These are phyloP conservation scores for Machaerirhynchus nigripectus DNA, from an alignment of 2,113 vertebrate genomes.

Conservation along the genomic window DNA sequence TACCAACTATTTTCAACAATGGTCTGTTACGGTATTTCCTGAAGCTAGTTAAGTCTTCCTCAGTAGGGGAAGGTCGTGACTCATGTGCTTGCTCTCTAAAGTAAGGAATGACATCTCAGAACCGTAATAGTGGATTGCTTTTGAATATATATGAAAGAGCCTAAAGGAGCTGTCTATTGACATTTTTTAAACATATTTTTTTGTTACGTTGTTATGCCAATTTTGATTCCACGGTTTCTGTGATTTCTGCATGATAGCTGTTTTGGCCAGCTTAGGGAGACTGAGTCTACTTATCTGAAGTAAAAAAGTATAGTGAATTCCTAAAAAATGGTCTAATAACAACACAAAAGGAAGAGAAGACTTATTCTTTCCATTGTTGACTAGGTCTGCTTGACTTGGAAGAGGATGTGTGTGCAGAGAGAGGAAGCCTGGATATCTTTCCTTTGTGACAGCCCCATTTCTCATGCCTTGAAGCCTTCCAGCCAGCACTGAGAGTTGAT, in stretches of 20 bases:
- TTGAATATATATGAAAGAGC: neutral
- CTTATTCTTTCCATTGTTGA: neutral
- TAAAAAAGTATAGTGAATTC: neutral
- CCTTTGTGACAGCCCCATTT: neutral
- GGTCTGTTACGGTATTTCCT: neutral
- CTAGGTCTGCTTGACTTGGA: neutral
- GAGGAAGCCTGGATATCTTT: neutral
- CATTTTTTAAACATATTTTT: neutral
- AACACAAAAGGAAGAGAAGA: neutral
- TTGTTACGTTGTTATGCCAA: neutral
- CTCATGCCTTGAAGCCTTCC: neutral
- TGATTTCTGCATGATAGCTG: neutral
- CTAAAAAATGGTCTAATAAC: neutral
- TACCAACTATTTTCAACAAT: neutral
- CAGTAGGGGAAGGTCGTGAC: rapidly evolving
- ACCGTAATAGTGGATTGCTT: neutral
- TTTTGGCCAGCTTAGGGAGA: neutral
- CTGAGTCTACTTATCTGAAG: neutral
- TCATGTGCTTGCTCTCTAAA: neutral
- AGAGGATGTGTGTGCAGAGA: neutral
- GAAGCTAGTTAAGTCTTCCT: neutral
- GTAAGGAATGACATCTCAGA: neutral
- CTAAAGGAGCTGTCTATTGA: neutral
- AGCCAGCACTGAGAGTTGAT: neutral
- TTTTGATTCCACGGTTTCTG: neutral